phyloP scores from a whole-genome alignment of 2,113 vertebrate genomes.

The Zosterops pallidus region DNA sequence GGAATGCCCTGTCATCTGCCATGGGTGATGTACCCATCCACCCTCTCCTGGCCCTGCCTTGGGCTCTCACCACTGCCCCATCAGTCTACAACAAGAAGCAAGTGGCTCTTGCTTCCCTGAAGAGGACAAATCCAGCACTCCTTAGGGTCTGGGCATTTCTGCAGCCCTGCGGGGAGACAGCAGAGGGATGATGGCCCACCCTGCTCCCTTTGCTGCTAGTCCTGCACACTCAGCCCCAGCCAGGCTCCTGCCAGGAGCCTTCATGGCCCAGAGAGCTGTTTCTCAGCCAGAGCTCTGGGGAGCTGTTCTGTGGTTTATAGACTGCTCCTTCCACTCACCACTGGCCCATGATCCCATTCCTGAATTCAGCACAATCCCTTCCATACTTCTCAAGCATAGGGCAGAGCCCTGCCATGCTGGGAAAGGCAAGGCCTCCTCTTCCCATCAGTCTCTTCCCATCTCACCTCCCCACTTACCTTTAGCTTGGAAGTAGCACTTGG shows the following conservation, averaged over 20 bases:
- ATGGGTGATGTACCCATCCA: background rate
- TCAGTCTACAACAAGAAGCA: background rate
- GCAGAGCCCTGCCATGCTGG: fast-evolving
- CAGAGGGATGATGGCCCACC: fast-evolving
- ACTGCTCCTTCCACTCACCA: background rate
- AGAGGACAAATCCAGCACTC: fast-evolving
- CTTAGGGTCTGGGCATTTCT: background rate
- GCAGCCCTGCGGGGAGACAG: background rate
- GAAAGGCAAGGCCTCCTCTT: background rate
- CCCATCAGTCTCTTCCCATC: background rate
- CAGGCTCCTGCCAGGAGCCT: background rate
- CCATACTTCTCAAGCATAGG: fast-evolving
- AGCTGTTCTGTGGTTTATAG: conserved; percentile 20
- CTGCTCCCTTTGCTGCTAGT: background rate
- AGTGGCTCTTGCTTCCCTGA: background rate
- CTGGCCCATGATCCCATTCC: background rate
- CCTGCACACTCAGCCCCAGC: fast-evolving
- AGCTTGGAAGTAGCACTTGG: conserved; percentile 89
- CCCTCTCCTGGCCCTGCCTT: background rate
- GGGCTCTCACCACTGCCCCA: background rate
- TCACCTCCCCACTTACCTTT: conserved; percentile 78
- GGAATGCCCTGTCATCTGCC: background rate
- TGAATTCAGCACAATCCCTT: background rate
- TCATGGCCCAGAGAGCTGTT: background rate
- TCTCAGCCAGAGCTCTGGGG: conserved; percentile 40